Base-by-base conservation (phyloP, 2,888 invertebrate genomes). In the Melinopterus prodromus region DNA sequence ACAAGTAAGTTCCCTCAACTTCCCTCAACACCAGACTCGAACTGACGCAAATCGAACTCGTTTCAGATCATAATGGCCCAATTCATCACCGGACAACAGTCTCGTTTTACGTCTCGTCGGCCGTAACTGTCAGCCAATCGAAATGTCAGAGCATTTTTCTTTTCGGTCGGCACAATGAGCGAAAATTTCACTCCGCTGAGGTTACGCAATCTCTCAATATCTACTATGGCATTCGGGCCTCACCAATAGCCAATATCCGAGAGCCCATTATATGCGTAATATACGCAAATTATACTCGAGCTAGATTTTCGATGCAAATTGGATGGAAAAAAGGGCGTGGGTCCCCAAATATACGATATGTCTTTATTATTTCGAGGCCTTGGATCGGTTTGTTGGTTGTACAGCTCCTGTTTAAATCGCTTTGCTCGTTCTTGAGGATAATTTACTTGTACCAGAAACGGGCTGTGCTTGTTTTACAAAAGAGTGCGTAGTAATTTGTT, bases 101-200 rank as follows among this genome's bases (percentile, higher is more conserved):
- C 53, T 2, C 53, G 53, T 53, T 53, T 53, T 53, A 53, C 53
- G 53, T 53, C 53, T 53, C 53, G 9, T 12, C 53, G 53, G 9
- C 53, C 53, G 53, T 53, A 53, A 53, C 53, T 53, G 53, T 53
- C 53, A 53, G 53, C 53, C 53, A 53, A 53, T 53, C 53, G 53
- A 53, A 53, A 53, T 53, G 53, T 53, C 53, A 53, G 53, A 53
- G 53, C 53, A 12, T 53, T 53, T 53, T 26, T 26, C 26, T 26
- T 53, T 53, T 53, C 53, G 53, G 53, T 53, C 53, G 7, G 7
- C 53, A 53, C 53, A 53, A 53, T 53, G 53, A 53, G 53, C 53
- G 53, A 53, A 53, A 53, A 53, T 53, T 53, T 53, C 53, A 53
- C 53, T 53, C 2, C 9, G 53, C 53, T 6, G 53, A 53, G 53